Evolutionary conservation across 2,888 invertebrate genomes (phyloP).

Genomic region (Plusia festucae): DNA sequence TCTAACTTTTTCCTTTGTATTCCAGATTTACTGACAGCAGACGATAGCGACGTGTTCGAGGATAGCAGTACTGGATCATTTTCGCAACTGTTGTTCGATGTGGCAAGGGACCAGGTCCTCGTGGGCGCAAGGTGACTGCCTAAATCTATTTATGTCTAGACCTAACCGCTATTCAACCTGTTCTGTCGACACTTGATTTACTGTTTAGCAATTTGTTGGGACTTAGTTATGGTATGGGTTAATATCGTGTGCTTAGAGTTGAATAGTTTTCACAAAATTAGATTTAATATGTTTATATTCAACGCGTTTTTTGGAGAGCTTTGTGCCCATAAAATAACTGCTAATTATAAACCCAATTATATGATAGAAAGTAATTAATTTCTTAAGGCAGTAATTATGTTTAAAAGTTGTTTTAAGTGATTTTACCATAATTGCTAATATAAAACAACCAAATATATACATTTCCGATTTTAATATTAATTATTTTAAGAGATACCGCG

Average conservation of each 20-base stretch:
- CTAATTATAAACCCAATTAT: too few relatives aligned
- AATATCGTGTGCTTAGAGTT: neutral
- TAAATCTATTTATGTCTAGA: constrained; percentile 61
- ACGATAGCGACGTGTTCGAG: constrained; percentile 91
- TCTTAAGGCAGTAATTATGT: too few relatives aligned
- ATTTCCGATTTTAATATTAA: neutral
- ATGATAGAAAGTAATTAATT: too few relatives aligned
- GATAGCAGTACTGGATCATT: constrained; percentile 93
- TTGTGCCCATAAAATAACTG: too few relatives aligned
- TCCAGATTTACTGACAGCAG: constrained; percentile 86
- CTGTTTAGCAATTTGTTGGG: constrained; percentile 23
- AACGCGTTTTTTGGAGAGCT: neutral
- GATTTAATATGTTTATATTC: too few relatives aligned
- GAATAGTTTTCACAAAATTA: neutral
- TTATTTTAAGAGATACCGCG: neutral
- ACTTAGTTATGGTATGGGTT: constrained; percentile 8
- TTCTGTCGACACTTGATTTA: constrained; percentile 52
- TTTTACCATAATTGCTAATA: too few relatives aligned
- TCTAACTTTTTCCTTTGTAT: constrained; percentile 51
- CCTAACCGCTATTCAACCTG: constrained; percentile 53
- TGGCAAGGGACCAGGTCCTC: constrained; percentile 95
- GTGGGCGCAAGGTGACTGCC: constrained; percentile 95
- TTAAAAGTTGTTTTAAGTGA: too few relatives aligned
- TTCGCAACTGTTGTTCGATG: constrained; percentile 96
- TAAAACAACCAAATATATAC: neutral